Base-by-base conservation (phyloP, 1,140 invertebrate species). In the Drosophila sucinea region DNA sequence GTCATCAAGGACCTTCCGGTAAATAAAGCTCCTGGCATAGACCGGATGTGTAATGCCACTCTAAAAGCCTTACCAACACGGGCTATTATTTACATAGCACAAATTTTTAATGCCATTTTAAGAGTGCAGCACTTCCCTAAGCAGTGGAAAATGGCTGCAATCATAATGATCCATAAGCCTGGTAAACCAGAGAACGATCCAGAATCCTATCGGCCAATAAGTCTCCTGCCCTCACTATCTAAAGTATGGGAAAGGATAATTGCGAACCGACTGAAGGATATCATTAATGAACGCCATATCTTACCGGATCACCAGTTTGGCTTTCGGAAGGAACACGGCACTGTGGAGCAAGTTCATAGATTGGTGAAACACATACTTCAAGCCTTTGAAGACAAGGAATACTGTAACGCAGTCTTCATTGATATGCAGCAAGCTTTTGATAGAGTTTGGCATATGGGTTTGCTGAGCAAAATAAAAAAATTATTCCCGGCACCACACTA, bases 401-500 rank as follows among this genome's bases (percentile, higher is more conserved):
- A 58, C 40, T 62, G 30, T 32, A 62, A 62, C 7, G 63, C 58
- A n/a, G 70, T 67, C 23, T 72, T 72, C 29, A 67, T 71, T 33
- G 63, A 61, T 32, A 71, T 71, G 63, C 62, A 72, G n/a, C 60
- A 72, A 67, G 63, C 63, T 8, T 54, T 38, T 38, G 35, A 38
- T 61, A 40, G 27, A 40, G 32, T 51, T 25, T 57, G 65, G 56
- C 40, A 67, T 44, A n/a, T 60, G n/a, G 62, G 51, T 23, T 33
- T 55, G 7, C 32, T 55, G 58, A 30, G 57, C 27, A 44, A 38
- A 38, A 38, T 38, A 8, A 38, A 38, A 5, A 38, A 38, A 38
- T 38, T 38, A 38, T 38, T 38, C 8, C 35, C 35, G 6, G 35
- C 35, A 38, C 35, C 57, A 51, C 40, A 35, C 30, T 30, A 30